Evolutionary conservation across 1,140 invertebrate genomes (phyloP), one percentile per base, ranked within the genome.

Genomic region (Dufourea novaeangliae): DNA sequence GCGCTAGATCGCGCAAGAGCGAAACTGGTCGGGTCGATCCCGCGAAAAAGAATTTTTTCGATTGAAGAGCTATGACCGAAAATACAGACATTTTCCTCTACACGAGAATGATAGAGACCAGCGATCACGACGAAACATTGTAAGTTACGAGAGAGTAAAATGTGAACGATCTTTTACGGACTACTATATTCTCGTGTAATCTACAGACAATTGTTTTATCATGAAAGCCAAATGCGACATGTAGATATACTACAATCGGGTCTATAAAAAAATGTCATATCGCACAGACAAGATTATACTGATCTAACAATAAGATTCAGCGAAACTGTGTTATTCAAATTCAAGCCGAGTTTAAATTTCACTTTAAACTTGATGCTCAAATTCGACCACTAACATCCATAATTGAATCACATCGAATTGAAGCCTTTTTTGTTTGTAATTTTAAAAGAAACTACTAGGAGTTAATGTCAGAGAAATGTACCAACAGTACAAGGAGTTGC

Each of bases 361-460:
- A 72, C 70, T 83, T 83, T 72, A 77, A 84, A 84, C 82, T 32
- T 62, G 82, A 80, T 27, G 37, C 78, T 77, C 52, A 83, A 83
- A 82, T 83, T 74, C 57, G 56, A 71, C 52, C 78, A 62, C 82
- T 84, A 84, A 71, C 78, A 79, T 80, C 66, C 82, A 84, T 70
- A 84, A 77, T 85, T 68, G 66, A 78, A 80, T 84, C 62, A 81
- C 82, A 78, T 81, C 78, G 66, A 84, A 85, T 83, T 72, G 72
- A 78, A 83, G 75, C 75, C 7, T 82, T 83, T 70, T 54, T 78
- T 83, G 59, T 46, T 71, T 50, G 46, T 70, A 67, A 78, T 84
- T 85, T 84, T 46, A 68, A 84, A 85, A 81, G 82, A 84, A 81
- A 78, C 79, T 84, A 85, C 56, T 80, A 84, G 78, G 78, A 68